Evolutionary conservation across 2,797 vertebrate genomes (phyloP).

Genomic region (Gobio occitaniae): DNA sequence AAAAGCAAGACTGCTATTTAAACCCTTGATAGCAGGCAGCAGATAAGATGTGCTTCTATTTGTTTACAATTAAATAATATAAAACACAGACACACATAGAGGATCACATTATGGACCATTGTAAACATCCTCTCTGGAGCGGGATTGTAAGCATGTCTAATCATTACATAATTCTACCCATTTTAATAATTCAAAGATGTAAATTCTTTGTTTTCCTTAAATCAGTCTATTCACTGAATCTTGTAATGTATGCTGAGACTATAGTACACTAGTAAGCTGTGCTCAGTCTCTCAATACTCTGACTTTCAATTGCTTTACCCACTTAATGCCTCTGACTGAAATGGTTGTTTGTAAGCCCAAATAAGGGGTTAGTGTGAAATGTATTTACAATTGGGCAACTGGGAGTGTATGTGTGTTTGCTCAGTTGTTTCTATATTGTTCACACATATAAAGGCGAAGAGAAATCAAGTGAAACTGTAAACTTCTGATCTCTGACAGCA

Average conservation of each 20-base stretch:
- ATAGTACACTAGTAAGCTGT: neutral
- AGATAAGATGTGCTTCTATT: neutral
- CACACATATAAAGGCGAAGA: conserved; percentile 52
- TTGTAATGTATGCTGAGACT: neutral
- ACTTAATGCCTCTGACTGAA: conserved; percentile 33
- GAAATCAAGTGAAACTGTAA: conserved; percentile 47
- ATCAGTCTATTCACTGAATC: neutral
- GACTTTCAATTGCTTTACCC: neutral
- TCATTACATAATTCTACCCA: neutral
- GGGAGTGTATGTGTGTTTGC: conserved; percentile 23
- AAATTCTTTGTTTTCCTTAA: conserved; percentile 14
- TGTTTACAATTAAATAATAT: neutral
- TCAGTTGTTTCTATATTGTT: conserved; percentile 46
- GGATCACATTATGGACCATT: neutral
- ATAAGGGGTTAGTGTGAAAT: conserved; percentile 35
- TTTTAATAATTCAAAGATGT: neutral
- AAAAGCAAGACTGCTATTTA: neutral
- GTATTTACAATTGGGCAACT: neutral
- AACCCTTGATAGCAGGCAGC: neutral
- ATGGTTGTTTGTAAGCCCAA: conserved; percentile 19
- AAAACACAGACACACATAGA: neutral
- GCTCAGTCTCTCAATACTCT: neutral
- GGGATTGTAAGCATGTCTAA: neutral
- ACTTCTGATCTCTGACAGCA: conserved; percentile 62
- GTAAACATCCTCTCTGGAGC: neutral